Evolutionary conservation across 2,797 vertebrate genomes (phyloP).

Genomic region (Danionella dracula): DNA sequence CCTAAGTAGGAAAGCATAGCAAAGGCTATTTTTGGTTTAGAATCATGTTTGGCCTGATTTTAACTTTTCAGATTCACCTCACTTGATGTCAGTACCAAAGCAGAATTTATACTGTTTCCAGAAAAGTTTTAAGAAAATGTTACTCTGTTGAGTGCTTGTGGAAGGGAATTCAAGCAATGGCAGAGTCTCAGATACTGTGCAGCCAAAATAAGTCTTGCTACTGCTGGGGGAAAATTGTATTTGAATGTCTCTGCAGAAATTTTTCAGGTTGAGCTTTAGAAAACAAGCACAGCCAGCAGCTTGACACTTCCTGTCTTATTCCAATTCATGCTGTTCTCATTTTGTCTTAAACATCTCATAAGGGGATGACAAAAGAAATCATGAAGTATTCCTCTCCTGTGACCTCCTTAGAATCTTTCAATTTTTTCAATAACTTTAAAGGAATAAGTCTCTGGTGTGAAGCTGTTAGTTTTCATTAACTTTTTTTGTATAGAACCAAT

Average conservation of each 20-base stretch:
- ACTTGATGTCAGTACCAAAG: not conserved
- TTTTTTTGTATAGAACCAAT: too few relatives aligned
- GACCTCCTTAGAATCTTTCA: constrained; percentile 7
- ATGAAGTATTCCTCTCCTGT: constrained; percentile 27
- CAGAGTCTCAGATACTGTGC: not conserved
- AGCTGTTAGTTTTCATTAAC: too few relatives aligned
- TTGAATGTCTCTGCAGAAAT: constrained; percentile 6
- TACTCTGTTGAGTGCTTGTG: not conserved
- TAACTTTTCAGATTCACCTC: too few relatives aligned
- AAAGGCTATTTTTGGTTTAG: too few relatives aligned
- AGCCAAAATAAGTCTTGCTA: constrained; percentile 23
- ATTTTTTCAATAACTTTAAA: too few relatives aligned
- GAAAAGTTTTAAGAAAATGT: too few relatives aligned
- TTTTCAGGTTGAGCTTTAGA: constrained; percentile 21
- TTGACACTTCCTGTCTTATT: constrained; percentile 14
- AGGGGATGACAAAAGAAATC: constrained; percentile 32
- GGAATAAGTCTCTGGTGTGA: too few relatives aligned
- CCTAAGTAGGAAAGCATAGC: too few relatives aligned
- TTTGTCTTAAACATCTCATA: constrained; percentile 23
- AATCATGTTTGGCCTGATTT: too few relatives aligned
- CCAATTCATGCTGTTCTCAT: constrained; percentile 30
- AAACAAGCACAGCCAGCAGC: constrained; percentile 8
- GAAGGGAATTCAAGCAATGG: not conserved
- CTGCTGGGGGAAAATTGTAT: not conserved
- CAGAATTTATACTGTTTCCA: too few relatives aligned